Evolutionary conservation across 2,113 vertebrate species (phyloP).

Genomic region (Motacilla tschutschensis): DNA sequence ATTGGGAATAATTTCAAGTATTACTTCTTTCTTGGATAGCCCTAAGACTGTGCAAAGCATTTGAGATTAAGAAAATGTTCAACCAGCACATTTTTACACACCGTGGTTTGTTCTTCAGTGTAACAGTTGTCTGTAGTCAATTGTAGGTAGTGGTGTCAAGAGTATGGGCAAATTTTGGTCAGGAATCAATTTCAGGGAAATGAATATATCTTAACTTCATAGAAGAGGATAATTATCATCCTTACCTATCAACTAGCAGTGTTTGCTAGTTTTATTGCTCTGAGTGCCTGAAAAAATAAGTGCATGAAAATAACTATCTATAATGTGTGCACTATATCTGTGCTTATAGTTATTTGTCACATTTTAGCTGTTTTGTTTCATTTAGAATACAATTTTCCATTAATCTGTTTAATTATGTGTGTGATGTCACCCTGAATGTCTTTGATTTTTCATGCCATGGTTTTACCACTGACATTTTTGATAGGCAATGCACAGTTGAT

Average conservation of each 20-base stretch:
- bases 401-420: not conserved
- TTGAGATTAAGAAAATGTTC: not conserved
- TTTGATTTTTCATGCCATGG: not conserved
- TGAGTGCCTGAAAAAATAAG: not conserved
- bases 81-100: not conserved
- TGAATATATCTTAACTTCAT: not conserved
- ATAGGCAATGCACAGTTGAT: not conserved
- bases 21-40: not conserved
- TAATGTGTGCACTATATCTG: rapidly evolving
- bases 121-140: not conserved
- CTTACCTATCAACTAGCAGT: not conserved
- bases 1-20: not conserved
- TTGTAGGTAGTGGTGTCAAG: not conserved
- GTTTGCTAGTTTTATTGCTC: not conserved
- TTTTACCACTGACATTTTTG: not conserved
- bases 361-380: not conserved
- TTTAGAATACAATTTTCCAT: not conserved
- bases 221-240: not conserved
- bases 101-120: not conserved
- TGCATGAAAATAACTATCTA: not conserved
- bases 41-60: not conserved
- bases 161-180: not conserved
- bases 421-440: not conserved
- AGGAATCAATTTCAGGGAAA: not conserved
- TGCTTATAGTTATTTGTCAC: not conserved